A percentile compares a stretch with the other conserved stretches of the same genome.
Evolutionary conservation across 2,113 vertebrate genomes (phyloP).

Genomic region (Xenopus laevis): DNA sequence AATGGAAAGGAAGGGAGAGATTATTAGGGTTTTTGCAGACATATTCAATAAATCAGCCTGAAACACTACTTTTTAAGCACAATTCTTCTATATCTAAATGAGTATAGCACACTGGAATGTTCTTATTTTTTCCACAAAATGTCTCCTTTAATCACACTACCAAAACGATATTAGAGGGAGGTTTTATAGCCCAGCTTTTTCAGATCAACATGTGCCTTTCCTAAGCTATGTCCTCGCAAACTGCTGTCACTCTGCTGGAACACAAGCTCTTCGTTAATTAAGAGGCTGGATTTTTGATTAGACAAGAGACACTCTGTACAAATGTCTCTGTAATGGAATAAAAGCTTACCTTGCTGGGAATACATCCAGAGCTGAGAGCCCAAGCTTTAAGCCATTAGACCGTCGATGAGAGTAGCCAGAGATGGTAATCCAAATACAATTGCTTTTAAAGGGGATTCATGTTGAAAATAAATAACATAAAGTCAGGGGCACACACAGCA

Average conservation of each 20-base stretch:
- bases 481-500: too few species aligned
- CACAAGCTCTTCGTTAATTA: conserved; percentile 29
- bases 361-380: conserved; percentile 14
- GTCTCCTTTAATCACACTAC: too few species aligned
- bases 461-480: too few species aligned
- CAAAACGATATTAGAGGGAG: too few species aligned
- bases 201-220: background rate
- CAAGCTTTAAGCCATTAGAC: background rate
- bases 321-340: conserved; percentile 19
- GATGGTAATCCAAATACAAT: conserved; percentile 9
- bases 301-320: conserved; percentile 15
- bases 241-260: conserved; percentile 3
- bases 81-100: too few species aligned
- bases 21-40: too few species aligned
- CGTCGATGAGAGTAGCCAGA: conserved; percentile 1
- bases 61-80: too few species aligned
- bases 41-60: too few species aligned
- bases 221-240: background rate
- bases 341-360: conserved; percentile 30
- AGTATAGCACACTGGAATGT: too few species aligned
- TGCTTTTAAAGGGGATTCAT: background rate
- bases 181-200: too few species aligned
- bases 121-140: too few species aligned
- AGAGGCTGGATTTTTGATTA: conserved; percentile 33
- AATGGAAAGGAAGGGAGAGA: too few species aligned